These are phyloP conservation scores for Pandemis heparana DNA, from an alignment of 2,888 invertebrate genomes.

Conservation along the genomic window DNA sequence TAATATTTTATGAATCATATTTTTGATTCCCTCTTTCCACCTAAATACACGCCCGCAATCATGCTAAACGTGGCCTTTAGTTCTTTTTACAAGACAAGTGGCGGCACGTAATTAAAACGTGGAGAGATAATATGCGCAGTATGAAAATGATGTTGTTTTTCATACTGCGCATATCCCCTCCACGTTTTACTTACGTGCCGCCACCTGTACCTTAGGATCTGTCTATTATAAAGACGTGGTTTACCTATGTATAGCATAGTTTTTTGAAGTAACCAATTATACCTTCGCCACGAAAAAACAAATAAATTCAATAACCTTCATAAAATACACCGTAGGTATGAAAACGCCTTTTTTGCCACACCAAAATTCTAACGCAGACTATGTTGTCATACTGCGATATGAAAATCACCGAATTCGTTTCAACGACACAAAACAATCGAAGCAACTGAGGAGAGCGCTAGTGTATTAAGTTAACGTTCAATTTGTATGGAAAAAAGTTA, in stretches of 20 bases:
- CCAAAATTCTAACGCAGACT: constrained; percentile 7
- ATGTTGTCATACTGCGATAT: constrained; percentile 16
- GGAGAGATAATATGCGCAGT: no score
- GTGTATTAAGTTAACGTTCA: background rate
- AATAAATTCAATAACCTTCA: constrained; percentile 14
- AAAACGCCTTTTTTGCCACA: background rate
- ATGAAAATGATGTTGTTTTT: no score
- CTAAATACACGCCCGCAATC: no score
- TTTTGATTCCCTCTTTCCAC: no score
- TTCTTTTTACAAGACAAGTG: no score
- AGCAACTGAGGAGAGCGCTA: background rate
- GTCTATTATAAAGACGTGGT: no score
- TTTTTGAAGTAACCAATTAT: background rate
- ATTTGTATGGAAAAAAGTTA: background rate
- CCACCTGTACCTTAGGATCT: no score
- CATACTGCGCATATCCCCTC: no score
- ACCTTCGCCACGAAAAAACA: background rate
- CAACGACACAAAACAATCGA: background rate
- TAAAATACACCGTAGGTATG: background rate
- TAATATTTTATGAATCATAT: no score
- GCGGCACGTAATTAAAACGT: no score
- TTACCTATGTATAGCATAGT: background rate
- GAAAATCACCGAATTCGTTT: constrained; percentile 9
- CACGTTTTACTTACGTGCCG: no score
- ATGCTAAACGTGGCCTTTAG: no score